These are phyloP conservation scores for Myotis davidii DNA, from an alignment of 2,113 vertebrate genomes.

Conservation along the genomic window DNA sequence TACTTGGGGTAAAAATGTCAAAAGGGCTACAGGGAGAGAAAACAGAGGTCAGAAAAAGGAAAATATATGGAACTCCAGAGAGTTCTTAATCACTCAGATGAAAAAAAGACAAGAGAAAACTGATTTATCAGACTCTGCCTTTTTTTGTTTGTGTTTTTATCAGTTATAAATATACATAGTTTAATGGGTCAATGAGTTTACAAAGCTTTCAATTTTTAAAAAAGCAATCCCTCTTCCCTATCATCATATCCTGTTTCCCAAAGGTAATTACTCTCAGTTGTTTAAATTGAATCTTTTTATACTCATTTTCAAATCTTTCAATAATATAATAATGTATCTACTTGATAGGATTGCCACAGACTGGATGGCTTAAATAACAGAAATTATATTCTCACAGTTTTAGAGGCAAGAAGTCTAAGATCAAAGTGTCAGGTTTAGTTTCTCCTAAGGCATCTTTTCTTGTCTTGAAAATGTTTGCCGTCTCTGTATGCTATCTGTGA, in stretches of 20 bases:
- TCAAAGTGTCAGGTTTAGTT: not conserved
- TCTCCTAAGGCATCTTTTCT: not conserved
- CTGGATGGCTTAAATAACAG: not conserved
- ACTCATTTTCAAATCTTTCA: not conserved
- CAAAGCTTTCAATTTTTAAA: not conserved
- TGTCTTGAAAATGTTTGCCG: not conserved
- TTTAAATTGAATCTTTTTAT: not conserved
- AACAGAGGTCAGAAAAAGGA: not conserved
- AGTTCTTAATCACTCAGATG: not conserved
- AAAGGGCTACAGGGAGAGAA: slow-evolving; percentile 6
- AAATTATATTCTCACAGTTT: not conserved
- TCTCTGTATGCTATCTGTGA: not conserved
- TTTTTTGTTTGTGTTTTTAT: slow-evolving; percentile 2
- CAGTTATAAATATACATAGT: not conserved
- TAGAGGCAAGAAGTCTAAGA: not conserved
- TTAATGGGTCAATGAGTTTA: not conserved
- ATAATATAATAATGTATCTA: not conserved
- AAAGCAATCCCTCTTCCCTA: not conserved
- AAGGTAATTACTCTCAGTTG: not conserved
- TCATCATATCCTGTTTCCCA: not conserved
- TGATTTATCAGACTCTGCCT: not conserved
- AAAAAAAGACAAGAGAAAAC: not conserved
- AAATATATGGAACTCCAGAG: not conserved
- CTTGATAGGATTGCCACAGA: not conserved
- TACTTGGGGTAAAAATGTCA: not conserved